phyloP scores from a whole-genome alignment of 2,113 vertebrate genomes.

The Sebastes fasciatus region DNA sequence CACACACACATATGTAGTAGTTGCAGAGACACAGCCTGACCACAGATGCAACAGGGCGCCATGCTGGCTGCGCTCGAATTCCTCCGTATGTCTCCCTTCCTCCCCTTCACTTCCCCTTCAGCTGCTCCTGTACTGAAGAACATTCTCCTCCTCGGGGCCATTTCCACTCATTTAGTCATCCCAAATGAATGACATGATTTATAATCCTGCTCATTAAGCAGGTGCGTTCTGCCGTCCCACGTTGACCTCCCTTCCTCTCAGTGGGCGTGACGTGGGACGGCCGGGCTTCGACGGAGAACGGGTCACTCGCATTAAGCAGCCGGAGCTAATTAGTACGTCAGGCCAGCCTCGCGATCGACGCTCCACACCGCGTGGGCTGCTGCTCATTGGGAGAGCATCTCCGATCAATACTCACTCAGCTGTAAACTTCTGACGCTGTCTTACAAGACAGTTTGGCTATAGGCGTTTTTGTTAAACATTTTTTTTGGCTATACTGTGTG shows the following conservation, averaged over 20 bases:
- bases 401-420: constrained; percentile 53
- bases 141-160: constrained; percentile 18
- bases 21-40: constrained; percentile 63
- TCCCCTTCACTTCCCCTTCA: constrained; percentile 10
- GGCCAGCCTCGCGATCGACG: constrained; percentile 34
- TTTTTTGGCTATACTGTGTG: constrained; percentile 35
- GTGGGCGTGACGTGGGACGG: constrained; percentile 52
- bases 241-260: constrained; percentile 52
- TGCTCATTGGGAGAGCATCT: constrained; percentile 56
- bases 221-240: constrained; percentile 20
- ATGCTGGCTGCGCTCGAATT: constrained; percentile 42
- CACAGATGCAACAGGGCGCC: constrained; percentile 66
- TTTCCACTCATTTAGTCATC: constrained; percentile 26
- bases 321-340: constrained; percentile 64
- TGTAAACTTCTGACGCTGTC: constrained; percentile 49
- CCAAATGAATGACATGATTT: constrained; percentile 42
- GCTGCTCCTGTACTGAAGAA: constrained; percentile 36
- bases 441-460: constrained; percentile 61
- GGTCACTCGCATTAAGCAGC: constrained; percentile 41
- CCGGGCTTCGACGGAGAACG: constrained; percentile 42
- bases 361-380: constrained; percentile 61
- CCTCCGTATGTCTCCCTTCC: constrained; percentile 18
- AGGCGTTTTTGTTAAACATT: constrained; percentile 55
- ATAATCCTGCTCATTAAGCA: constrained; percentile 61
- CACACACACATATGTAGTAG: constrained; percentile 2